These are phyloP conservation scores for Pseudocheirus occidentalis DNA, from an alignment of 2,797 vertebrate species.

Conservation along the genomic window DNA sequence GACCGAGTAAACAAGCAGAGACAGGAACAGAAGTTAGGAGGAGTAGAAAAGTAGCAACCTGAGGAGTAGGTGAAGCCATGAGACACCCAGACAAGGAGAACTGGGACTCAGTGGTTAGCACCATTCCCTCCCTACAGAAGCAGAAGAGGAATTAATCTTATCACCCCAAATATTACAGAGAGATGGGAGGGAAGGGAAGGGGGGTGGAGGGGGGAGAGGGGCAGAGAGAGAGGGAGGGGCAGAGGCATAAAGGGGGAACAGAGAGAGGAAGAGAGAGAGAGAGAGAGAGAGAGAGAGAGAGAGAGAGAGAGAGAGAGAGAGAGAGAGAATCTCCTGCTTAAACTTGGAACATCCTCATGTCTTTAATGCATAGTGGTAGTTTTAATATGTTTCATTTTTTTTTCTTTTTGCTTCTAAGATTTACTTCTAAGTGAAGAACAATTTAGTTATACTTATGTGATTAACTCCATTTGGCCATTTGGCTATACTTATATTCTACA, in stretches of 20 bases:
- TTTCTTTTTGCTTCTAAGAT: neutral
- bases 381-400: neutral
- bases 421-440: neutral
- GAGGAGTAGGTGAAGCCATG: neutral
- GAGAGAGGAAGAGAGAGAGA: too few relatives aligned
- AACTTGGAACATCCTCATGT: neutral
- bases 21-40: neutral
- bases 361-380: neutral
- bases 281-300: too few relatives aligned
- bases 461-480: neutral
- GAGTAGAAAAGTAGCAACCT: neutral
- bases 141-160: neutral
- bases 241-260: too few relatives aligned
- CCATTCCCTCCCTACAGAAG: neutral
- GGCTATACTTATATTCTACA: neutral
- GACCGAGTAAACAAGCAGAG: neutral
- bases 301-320: too few relatives aligned
- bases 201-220: rapidly evolving
- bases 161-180: neutral
- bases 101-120: neutral
- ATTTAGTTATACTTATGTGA: neutral
- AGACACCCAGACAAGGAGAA: neutral
- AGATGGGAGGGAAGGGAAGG: too few relatives aligned
- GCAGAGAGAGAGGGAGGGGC: too few relatives aligned
- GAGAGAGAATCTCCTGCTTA: too few relatives aligned